Conservation (phyloP, 2,888 invertebrate species). For the Erebia palarica region DNA sequence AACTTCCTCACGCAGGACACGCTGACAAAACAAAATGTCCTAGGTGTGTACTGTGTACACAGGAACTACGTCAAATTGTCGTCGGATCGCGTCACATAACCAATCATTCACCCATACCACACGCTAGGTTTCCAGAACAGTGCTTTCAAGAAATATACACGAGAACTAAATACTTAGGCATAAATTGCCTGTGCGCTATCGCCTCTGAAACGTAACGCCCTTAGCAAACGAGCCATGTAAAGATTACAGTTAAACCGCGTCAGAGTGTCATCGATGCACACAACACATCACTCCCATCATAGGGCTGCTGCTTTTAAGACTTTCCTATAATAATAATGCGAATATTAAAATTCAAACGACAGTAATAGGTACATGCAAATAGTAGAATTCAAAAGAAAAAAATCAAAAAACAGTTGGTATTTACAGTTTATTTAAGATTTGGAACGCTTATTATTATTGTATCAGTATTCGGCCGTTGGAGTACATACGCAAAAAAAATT, state of each 20-base stretch:
- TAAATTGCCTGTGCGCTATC: conserved; percentile 46
- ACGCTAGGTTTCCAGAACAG: background rate
- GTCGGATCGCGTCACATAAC: background rate
- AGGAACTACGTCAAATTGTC: background rate
- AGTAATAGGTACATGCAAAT: too few relatives aligned
- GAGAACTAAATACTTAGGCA: conserved; percentile 25
- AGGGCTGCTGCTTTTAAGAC: background rate
- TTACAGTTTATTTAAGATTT: too few relatives aligned
- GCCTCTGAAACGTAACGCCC: conserved; percentile 46
- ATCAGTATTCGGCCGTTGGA: too few relatives aligned
- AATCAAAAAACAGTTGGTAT: too few relatives aligned
- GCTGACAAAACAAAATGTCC: background rate
- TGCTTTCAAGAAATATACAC: conserved; percentile 22
- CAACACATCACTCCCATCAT: background rate
- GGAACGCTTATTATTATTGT: too few relatives aligned
- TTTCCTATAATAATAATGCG: too few relatives aligned
- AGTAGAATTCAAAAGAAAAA: too few relatives aligned
- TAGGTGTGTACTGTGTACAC: too few relatives aligned
- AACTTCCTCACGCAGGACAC: too few relatives aligned
- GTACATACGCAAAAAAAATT: too few relatives aligned
- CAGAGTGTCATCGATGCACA: conserved; percentile 33
- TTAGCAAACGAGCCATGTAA: conserved; percentile 62
- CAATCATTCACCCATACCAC: background rate
- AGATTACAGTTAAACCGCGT: conserved; percentile 57
- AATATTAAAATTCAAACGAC: too few relatives aligned